A percentile compares a stretch with the other conserved stretches of the same genome.
Conservation (phyloP, 2,113 vertebrate species). For the Sterrhoptilus dennistouni region DNA sequence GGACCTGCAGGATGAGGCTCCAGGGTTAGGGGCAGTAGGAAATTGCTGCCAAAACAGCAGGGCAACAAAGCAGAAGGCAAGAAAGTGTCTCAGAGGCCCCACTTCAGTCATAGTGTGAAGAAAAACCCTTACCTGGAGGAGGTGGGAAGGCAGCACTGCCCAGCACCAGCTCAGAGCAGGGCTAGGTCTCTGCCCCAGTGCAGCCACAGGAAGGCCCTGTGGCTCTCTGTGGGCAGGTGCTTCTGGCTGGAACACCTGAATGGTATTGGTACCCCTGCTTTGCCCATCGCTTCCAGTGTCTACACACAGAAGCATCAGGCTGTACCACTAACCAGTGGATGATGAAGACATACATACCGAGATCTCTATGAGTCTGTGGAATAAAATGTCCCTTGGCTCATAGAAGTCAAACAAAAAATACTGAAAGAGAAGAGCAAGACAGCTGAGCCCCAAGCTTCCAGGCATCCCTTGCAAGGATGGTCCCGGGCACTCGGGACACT, state of each 20-base stretch:
- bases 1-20: not conserved
- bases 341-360: conserved; percentile 71
- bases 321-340: not conserved
- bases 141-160: not conserved
- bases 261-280: not conserved
- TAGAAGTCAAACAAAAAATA: conserved; percentile 94
- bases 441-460: not conserved
- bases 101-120: not conserved
- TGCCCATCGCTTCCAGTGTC: not conserved
- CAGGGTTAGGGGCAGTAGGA: not conserved
- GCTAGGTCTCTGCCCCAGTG: not conserved
- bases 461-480: not conserved
- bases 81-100: not conserved
- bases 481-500: not conserved
- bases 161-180: not conserved
- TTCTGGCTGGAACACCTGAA: not conserved
- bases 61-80: not conserved
- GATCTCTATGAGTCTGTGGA: conserved; percentile 90
- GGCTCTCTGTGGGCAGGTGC: not conserved
- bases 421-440: conserved; percentile 70
- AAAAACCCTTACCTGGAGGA: not conserved
- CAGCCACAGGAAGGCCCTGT: not conserved
- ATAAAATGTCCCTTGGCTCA: conserved; percentile 80
- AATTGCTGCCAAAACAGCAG: not conserved
- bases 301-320: not conserved